phyloP scores from a whole-genome alignment of 2,113 vertebrate genomes.

The Phoenicopterus ruber region DNA sequence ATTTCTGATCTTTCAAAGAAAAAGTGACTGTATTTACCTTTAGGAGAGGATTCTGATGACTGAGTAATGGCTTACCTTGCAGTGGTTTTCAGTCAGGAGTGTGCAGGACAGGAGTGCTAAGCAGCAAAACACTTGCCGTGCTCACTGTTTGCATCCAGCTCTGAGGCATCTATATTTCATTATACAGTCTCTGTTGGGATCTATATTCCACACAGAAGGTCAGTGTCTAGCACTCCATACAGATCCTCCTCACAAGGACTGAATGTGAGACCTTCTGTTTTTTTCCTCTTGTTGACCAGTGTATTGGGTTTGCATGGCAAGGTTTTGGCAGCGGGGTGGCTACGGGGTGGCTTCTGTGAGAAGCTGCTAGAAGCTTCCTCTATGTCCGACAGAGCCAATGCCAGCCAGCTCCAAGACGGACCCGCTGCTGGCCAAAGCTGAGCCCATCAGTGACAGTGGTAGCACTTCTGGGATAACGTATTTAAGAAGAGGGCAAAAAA shows the following conservation, averaged over 20 bases:
- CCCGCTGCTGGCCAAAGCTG: accelerated
- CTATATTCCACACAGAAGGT: neutral
- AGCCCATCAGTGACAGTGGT: accelerated
- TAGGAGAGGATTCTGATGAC: neutral
- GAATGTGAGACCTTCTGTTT: neutral
- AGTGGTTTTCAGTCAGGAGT: neutral
- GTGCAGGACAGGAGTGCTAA: neutral
- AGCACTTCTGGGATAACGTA: accelerated
- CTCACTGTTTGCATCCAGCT: neutral
- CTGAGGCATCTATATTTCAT: neutral
- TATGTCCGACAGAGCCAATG: neutral
- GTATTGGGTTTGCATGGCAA: neutral
- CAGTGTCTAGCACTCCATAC: neutral
- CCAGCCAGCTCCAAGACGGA: accelerated
- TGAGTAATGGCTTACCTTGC: neutral
- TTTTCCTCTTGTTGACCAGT: neutral
- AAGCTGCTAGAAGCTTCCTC: too few species aligned
- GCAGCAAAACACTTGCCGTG: neutral
- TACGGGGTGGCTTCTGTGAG: neutral
- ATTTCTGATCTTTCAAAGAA: neutral
- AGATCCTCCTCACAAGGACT: neutral
- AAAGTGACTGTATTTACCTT: neutral
- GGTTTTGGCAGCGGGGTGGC: neutral
- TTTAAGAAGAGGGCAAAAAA: neutral
- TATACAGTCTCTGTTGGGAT: neutral